Evolutionary conservation across 2,797 vertebrate species (phyloP).

Genomic region (Crypturellus tataupa): DNA sequence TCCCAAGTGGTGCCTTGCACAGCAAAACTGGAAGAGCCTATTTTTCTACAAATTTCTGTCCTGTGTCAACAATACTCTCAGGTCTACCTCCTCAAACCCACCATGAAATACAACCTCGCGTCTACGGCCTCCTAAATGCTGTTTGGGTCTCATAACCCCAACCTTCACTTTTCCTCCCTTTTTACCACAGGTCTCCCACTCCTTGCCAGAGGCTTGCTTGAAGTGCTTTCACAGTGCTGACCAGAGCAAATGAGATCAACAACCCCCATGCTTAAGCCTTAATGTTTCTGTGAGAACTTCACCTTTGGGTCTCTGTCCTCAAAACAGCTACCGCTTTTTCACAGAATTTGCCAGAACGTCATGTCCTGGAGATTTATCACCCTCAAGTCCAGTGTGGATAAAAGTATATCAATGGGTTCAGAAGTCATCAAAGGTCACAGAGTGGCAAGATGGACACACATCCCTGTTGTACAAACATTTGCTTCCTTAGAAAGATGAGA

Average conservation of each 20-base stretch:
- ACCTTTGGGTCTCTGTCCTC: not conserved
- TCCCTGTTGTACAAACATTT: not conserved
- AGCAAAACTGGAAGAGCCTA: accelerated
- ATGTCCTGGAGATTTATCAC: not conserved
- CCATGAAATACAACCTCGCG: not conserved
- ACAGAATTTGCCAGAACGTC: not conserved
- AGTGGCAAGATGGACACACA: not conserved
- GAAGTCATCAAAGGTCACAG: not conserved
- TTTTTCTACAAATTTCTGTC: not conserved
- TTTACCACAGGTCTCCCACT: not conserved
- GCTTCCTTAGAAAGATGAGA: not conserved
- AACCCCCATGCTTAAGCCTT: accelerated
- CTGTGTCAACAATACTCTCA: accelerated
- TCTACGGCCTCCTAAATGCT: not conserved
- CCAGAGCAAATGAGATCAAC: not conserved
- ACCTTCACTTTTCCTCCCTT: not conserved
- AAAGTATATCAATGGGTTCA: not conserved
- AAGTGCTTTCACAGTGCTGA: accelerated
- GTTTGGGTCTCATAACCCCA: not conserved
- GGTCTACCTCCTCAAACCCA: not conserved
- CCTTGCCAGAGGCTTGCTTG: not conserved
- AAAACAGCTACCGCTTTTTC: not conserved
- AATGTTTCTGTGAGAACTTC: not conserved
- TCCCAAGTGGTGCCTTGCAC: accelerated
- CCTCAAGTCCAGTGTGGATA: not conserved